phyloP scores from a whole-genome alignment of 2,888 invertebrate genomes.

The Leptopilina myrica region DNA sequence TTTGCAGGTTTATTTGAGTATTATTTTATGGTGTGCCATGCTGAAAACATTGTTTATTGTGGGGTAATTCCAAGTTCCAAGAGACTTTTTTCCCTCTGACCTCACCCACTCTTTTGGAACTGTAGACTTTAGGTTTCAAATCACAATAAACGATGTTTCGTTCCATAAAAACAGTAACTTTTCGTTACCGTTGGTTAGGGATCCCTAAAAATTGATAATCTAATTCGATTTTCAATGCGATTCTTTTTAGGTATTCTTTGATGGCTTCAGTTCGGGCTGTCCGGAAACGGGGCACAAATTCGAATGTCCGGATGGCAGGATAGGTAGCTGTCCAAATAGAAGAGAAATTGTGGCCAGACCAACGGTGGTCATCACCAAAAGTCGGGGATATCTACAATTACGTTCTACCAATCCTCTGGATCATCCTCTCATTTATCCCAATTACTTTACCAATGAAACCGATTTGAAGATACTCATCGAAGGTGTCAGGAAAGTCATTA shows the following conservation, averaged over 20 bases:
- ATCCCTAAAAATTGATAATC: too few relatives aligned
- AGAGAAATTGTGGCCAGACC: slow-evolving; percentile 73
- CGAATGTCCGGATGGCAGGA: slow-evolving; percentile 66
- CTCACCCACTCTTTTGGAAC: too few relatives aligned
- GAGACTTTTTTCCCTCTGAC: too few relatives aligned
- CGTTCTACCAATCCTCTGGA: slow-evolving; percentile 82
- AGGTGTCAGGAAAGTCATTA: slow-evolving; percentile 80
- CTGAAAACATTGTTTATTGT: background rate
- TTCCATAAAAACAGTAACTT: too few relatives aligned
- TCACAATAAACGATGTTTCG: too few relatives aligned
- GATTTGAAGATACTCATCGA: slow-evolving; percentile 81
- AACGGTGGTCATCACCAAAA: slow-evolving; percentile 64
- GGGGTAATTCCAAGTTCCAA: too few relatives aligned
- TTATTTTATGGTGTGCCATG: too few relatives aligned
- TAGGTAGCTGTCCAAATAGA: slow-evolving; percentile 63
- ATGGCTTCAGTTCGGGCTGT: slow-evolving; percentile 74
- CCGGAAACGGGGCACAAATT: slow-evolving; percentile 62
- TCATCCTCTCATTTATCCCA: slow-evolving; percentile 83
- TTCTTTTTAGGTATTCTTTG: slow-evolving; percentile 73
- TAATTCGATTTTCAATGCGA: too few relatives aligned
- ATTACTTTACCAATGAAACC: slow-evolving; percentile 83
- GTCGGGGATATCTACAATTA: slow-evolving; percentile 81
- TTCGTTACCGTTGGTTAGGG: too few relatives aligned
- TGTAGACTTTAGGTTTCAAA: too few relatives aligned
- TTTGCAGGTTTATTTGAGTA: slow-evolving; percentile 53